Percentiles rank a stretch among this genome's conserved stretches.
These are phyloP conservation scores for Edolisoma coerulescens DNA, from an alignment of 2,113 vertebrate species.

Conservation along the genomic window DNA sequence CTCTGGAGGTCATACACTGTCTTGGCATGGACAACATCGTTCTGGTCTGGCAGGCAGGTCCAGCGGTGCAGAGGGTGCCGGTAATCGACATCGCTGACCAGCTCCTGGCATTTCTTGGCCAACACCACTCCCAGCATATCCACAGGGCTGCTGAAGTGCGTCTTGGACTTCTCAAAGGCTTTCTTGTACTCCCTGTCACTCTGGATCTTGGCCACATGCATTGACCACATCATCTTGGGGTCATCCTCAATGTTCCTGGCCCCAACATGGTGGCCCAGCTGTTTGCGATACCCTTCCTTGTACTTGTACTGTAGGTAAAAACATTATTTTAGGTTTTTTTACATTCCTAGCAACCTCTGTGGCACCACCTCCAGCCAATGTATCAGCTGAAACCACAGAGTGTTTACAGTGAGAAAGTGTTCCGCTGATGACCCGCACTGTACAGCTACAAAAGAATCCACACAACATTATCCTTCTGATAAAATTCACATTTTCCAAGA, in stretches of 20 bases:
- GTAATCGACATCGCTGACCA: too few relatives aligned
- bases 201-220: slow-evolving; percentile 87
- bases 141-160: too few relatives aligned
- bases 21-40: too few relatives aligned
- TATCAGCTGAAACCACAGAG: neutral
- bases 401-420: neutral
- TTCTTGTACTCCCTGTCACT: slow-evolving; percentile 91
- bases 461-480: neutral
- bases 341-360: fast-evolving
- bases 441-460: neutral
- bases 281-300: slow-evolving; percentile 76
- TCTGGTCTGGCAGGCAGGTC: too few relatives aligned
- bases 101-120: too few relatives aligned
- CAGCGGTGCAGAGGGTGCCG: too few relatives aligned
- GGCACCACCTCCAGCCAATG: fast-evolving
- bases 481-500: neutral
- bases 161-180: slow-evolving; percentile 90
- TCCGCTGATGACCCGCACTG: neutral
- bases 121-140: too few relatives aligned
- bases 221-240: slow-evolving; percentile 84
- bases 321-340: neutral
- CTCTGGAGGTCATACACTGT: too few relatives aligned
- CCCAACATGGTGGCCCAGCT: neutral
- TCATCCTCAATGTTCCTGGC: slow-evolving; percentile 82
- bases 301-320: slow-evolving; percentile 77